Percentiles rank a stretch among this genome's conserved stretches.
Conservation (phyloP, 2,113 vertebrate species). For the Delphinapterus leucas region DNA sequence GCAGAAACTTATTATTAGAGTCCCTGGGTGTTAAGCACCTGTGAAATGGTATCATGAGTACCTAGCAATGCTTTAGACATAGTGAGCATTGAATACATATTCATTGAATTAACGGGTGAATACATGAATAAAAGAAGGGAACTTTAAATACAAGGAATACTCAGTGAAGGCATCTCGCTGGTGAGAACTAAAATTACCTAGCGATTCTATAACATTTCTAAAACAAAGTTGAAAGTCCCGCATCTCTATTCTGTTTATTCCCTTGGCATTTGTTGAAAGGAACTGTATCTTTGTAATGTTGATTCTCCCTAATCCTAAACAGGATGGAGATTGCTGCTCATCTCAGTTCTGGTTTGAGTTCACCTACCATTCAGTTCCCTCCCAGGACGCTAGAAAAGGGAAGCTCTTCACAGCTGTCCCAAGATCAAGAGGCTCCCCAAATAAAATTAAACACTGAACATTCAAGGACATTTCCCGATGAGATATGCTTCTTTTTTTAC, state of each 20-base stretch:
- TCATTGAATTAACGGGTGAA: not conserved
- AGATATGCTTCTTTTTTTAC: slow-evolving; percentile 28
- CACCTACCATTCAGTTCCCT: not conserved
- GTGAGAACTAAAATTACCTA: not conserved
- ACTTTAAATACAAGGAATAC: not conserved
- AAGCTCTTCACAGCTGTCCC: not conserved
- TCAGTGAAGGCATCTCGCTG: not conserved
- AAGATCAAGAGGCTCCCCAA: slow-evolving; percentile 35
- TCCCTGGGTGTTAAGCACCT: not conserved
- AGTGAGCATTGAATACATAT: not conserved
- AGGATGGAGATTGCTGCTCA: not conserved
- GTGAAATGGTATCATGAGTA: not conserved
- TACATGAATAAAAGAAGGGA: not conserved
- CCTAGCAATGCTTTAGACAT: not conserved
- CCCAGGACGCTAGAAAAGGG: not conserved
- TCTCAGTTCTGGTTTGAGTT: not conserved
- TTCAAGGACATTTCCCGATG: slow-evolving; percentile 50
- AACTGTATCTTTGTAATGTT: not conserved
- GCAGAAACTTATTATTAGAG: not conserved
- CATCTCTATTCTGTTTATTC: not conserved
- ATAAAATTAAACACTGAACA: slow-evolving; percentile 42
- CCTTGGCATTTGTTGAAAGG: not conserved
- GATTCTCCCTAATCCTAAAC: not conserved
- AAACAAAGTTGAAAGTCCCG: not conserved
- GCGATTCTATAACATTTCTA: not conserved